Evolutionary conservation across 2,113 vertebrate genomes (phyloP).

Genomic region (Chiloscyllium plagiosum): DNA sequence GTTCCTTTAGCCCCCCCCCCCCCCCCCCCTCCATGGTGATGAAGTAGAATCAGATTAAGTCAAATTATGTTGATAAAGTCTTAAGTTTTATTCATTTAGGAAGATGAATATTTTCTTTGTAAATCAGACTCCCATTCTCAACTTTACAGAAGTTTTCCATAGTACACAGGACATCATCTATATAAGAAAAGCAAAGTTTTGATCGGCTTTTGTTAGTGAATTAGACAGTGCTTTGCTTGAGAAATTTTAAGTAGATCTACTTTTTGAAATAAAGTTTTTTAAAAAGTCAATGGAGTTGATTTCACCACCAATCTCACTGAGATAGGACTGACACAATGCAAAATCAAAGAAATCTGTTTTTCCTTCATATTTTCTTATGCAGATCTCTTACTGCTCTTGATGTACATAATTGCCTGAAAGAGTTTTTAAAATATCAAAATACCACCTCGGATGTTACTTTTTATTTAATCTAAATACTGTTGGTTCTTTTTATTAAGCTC

Average conservation of each 20-base stretch:
- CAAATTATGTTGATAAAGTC: neutral
- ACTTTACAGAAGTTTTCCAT: neutral
- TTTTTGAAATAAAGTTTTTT: neutral
- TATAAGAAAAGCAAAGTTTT: neutral
- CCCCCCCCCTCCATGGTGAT: neutral
- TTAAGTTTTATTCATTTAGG: conserved; percentile 1
- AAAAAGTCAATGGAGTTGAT: neutral
- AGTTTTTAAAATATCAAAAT: conserved; percentile 5
- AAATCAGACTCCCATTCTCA: neutral
- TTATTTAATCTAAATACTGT: neutral
- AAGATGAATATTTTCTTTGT: neutral
- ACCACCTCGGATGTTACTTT: neutral
- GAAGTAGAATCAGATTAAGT: neutral
- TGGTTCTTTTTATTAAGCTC: neutral
- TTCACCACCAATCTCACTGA: neutral
- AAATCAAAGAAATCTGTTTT: neutral
- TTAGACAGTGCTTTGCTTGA: neutral
- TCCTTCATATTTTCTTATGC: neutral
- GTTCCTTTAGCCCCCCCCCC: neutral
- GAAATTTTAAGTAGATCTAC: neutral
- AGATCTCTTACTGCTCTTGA: neutral
- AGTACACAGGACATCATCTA: neutral
- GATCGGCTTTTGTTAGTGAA: neutral
- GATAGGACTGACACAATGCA: neutral
- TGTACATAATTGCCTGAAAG: conserved; percentile 17